A percentile compares a stretch with the other conserved stretches of the same genome.
phyloP scores from a whole-genome alignment of 2,797 vertebrate genomes.

The Urophycis tenuis region DNA sequence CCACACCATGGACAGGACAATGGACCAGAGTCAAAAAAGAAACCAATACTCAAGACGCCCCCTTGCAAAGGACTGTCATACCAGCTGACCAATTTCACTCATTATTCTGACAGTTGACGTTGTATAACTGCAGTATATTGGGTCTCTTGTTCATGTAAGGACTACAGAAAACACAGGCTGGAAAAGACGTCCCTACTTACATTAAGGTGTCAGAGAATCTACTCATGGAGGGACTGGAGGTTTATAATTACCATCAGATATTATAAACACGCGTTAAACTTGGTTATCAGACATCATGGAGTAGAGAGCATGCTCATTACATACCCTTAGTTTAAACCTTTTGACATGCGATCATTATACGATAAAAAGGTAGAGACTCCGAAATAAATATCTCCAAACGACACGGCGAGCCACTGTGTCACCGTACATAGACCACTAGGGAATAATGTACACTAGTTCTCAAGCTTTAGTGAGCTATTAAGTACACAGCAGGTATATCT shows the following conservation, averaged over 20 bases:
- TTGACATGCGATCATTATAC: not conserved
- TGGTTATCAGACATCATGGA: not conserved
- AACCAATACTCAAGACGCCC: no score
- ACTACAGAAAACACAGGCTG: not conserved
- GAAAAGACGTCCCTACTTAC: no score
- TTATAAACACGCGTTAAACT: not conserved
- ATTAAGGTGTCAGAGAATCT: no score
- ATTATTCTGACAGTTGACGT: not conserved
- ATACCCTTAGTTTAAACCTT: not conserved
- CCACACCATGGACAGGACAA: no score
- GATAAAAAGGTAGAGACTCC: not conserved
- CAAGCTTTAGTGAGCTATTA: not conserved
- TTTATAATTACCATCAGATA: no score
- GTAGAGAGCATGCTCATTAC: not conserved
- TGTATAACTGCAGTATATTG: not conserved
- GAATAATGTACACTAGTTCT: no score
- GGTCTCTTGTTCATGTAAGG: not conserved
- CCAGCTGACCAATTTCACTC: not conserved
- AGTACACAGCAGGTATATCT: not conserved
- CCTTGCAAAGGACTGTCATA: not conserved
- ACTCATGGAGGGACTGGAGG: no score
- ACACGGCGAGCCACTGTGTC: not conserved
- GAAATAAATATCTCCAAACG: no score
- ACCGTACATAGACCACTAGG: not conserved
- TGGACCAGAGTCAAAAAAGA: no score